Conservation (phyloP, 2,888 invertebrate species). For the Venusia cambrica region DNA sequence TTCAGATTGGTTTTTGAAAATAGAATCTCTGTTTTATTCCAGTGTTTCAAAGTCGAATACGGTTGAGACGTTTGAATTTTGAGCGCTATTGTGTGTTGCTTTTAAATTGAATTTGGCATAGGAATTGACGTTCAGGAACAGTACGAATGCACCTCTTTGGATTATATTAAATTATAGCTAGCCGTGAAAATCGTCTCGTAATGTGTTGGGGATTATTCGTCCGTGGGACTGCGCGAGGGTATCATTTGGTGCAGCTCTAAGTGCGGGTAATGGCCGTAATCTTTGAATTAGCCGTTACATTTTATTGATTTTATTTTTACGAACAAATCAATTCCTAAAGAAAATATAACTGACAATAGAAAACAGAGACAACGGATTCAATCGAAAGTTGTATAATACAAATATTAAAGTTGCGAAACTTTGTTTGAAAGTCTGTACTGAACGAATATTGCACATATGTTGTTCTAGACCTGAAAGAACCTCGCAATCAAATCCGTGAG, state of each 20-base stretch:
- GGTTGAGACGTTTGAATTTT: conserved; percentile 10
- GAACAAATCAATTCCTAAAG: conserved; percentile 24
- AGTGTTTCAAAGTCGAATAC: conserved; percentile 19
- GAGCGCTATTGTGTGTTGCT: conserved; percentile 23
- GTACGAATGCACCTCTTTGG: conserved; percentile 72
- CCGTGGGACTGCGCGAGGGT: conserved; percentile 71
- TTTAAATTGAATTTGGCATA: conserved; percentile 40
- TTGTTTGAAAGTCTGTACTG: too few relatives aligned
- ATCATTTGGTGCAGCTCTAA: conserved; percentile 70
- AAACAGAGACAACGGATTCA: too few relatives aligned
- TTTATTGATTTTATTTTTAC: conserved; percentile 62
- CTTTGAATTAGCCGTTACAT: conserved; percentile 72
- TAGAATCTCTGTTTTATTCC: conserved; percentile 46
- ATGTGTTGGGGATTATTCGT: conserved; percentile 74
- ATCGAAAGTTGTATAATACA: too few relatives aligned
- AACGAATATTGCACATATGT: too few relatives aligned
- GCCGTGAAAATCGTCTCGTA: conserved; percentile 79
- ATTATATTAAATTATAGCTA: conserved; percentile 80
- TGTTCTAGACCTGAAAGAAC: too few relatives aligned
- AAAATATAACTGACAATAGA: too few relatives aligned
- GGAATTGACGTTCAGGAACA: conserved; percentile 35
- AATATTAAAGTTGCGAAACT: too few relatives aligned
- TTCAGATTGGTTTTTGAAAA: conserved; percentile 33
- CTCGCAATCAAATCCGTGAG: too few relatives aligned
- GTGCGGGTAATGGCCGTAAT: conserved; percentile 69